Evolutionary conservation across 2,113 vertebrate genomes (phyloP).

Genomic region (Felis chaus): DNA sequence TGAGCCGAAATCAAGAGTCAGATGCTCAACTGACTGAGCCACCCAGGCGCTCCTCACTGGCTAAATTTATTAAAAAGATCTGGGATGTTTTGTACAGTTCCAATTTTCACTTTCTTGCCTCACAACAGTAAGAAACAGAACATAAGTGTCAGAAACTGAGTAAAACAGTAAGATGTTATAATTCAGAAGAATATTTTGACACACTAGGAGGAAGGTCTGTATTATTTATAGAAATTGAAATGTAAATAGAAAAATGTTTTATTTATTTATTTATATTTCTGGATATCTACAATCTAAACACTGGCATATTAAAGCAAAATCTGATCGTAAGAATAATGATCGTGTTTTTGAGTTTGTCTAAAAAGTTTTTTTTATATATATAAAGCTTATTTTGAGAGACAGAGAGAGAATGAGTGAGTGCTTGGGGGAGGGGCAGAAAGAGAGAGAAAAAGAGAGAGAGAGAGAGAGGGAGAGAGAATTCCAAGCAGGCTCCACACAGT

Average conservation of each 20-base stretch:
- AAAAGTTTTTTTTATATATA: background rate
- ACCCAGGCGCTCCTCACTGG: background rate
- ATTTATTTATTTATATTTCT: conserved; percentile 41
- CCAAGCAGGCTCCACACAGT: no score
- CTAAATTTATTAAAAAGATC: background rate
- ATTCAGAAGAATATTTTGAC: conserved; percentile 36
- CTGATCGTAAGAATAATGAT: background rate
- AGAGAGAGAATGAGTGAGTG: no score
- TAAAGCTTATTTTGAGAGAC: no score
- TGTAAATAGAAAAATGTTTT: background rate
- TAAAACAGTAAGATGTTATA: conserved; percentile 36
- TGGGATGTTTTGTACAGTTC: background rate
- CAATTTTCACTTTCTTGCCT: conserved; percentile 29
- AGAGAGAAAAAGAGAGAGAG: no score
- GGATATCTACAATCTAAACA: conserved; percentile 26
- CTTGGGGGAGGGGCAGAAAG: no score
- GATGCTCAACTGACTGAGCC: no score
- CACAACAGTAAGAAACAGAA: conserved; percentile 25
- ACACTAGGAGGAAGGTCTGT: background rate
- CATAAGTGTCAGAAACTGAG: background rate
- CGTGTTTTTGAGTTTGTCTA: conserved; percentile 5
- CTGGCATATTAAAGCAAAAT: conserved; percentile 13
- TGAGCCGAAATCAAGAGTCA: no score
- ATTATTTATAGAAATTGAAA: conserved; percentile 45
- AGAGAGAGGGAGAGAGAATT: no score